Evolutionary conservation across 2,797 vertebrate species (phyloP).

Genomic region (Spondyliosoma cantharus): DNA sequence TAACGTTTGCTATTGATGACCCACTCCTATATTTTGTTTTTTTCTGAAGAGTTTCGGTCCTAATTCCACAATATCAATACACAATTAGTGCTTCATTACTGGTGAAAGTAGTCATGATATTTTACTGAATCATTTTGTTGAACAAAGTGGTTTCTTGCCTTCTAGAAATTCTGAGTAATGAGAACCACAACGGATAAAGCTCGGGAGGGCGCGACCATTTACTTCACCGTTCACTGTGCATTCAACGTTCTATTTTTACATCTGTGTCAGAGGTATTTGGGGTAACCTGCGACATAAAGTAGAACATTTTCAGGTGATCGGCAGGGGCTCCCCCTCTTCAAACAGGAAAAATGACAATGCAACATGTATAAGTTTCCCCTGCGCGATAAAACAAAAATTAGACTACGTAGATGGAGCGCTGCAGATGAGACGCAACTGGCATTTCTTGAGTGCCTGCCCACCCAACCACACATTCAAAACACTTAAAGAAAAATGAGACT

Average conservation of each 20-base stretch:
- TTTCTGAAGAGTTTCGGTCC: neutral
- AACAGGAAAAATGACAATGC: constrained; percentile 63
- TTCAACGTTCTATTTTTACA: neutral
- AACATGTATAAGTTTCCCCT: constrained; percentile 62
- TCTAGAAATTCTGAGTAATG: constrained; percentile 12
- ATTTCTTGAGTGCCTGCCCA: constrained; percentile 26
- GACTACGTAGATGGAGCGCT: neutral
- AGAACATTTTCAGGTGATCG: constrained; percentile 35
- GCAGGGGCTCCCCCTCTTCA: constrained; percentile 65
- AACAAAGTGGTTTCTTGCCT: neutral
- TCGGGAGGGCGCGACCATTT: neutral
- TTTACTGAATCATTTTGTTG: neutral
- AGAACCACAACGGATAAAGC: neutral
- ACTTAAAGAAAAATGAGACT: constrained; percentile 29
- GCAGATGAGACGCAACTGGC: constrained; percentile 10
- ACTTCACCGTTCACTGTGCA: neutral
- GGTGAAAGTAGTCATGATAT: neutral
- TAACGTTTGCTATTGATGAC: neutral
- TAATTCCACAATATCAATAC: neutral
- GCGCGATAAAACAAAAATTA: neutral
- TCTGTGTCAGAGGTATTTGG: neutral
- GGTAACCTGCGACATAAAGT: constrained; percentile 8
- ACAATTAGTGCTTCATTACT: neutral
- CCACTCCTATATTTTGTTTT: neutral
- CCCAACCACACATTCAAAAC: constrained; percentile 45